These are phyloP conservation scores for Peromyscus leucopus DNA, from an alignment of 2,113 vertebrate genomes.

Conservation along the genomic window DNA sequence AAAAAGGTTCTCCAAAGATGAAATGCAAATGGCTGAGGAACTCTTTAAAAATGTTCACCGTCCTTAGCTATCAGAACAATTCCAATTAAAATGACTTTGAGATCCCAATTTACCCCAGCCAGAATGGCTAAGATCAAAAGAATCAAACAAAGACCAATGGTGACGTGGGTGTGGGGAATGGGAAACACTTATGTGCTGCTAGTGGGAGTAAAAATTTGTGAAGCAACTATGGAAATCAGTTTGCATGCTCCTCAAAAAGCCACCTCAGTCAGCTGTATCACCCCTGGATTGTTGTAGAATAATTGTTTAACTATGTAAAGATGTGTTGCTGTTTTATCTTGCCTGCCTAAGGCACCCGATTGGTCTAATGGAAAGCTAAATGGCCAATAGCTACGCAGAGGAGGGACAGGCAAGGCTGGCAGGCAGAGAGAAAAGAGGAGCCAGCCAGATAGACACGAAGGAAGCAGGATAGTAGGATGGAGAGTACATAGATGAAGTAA, in stretches of 20 bases:
- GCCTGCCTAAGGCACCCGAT: background rate
- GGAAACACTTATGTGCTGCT: background rate
- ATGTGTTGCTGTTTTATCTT: background rate
- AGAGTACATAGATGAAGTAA: background rate
- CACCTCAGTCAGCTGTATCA: background rate
- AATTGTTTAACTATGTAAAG: background rate
- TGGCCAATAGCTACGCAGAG: background rate
- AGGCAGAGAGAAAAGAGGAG: background rate
- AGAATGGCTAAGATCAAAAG: background rate
- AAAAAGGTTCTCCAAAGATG: background rate
- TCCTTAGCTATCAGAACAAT: background rate
- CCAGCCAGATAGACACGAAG: background rate
- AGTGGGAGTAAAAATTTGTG: background rate
- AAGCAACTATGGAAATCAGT: background rate
- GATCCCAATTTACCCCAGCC: background rate
- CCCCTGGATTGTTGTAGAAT: background rate
- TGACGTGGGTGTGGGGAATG: background rate
- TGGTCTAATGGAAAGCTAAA: background rate
- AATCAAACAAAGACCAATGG: background rate
- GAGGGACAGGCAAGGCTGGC: background rate
- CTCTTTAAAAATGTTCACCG: background rate
- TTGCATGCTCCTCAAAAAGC: background rate
- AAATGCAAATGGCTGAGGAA: background rate
- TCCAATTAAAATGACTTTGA: background rate
- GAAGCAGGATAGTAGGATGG: background rate